These are phyloP conservation scores for Synodontis membranacea DNA, from an alignment of 2,113 vertebrate species.

Conservation along the genomic window DNA sequence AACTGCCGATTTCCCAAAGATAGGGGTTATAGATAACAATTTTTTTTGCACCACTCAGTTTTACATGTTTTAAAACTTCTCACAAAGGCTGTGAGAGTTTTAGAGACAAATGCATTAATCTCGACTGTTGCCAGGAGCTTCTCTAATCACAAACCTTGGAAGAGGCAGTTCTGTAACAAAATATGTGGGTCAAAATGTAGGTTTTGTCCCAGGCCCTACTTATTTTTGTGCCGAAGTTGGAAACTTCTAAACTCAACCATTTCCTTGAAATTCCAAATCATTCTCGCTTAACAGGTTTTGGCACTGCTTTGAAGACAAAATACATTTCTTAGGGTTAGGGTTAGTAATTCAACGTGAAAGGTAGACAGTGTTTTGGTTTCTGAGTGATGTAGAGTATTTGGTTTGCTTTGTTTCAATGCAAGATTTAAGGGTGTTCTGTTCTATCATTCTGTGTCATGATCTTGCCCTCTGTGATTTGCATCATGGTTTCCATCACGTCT, in stretches of 20 bases:
- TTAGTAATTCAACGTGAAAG: not conserved
- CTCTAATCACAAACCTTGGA: not conserved
- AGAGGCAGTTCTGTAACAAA: not conserved
- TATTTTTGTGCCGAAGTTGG: not conserved
- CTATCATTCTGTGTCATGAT: not conserved
- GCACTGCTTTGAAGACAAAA: not conserved
- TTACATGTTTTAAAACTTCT: not conserved
- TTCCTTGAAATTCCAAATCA: not conserved
- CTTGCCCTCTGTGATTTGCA: not conserved
- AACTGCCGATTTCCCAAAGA: not conserved
- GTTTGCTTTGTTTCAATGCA: not conserved
- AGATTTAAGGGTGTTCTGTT: not conserved
- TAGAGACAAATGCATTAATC: not conserved
- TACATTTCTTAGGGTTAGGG: not conserved
- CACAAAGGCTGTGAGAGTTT: not conserved
- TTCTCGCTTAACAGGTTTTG: not conserved
- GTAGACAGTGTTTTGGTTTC: not conserved
- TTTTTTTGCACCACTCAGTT: not conserved
- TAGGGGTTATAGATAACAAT: not conserved
- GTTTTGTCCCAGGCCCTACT: not conserved
- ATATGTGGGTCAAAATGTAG: slow-evolving; percentile 10
- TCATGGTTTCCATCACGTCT: not conserved
- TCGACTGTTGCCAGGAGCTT: not conserved
- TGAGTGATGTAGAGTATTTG: not conserved
- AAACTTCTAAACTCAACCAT: not conserved